These are phyloP conservation scores for Mus caroli DNA, from an alignment of 2,797 vertebrate species.

Conservation along the genomic window DNA sequence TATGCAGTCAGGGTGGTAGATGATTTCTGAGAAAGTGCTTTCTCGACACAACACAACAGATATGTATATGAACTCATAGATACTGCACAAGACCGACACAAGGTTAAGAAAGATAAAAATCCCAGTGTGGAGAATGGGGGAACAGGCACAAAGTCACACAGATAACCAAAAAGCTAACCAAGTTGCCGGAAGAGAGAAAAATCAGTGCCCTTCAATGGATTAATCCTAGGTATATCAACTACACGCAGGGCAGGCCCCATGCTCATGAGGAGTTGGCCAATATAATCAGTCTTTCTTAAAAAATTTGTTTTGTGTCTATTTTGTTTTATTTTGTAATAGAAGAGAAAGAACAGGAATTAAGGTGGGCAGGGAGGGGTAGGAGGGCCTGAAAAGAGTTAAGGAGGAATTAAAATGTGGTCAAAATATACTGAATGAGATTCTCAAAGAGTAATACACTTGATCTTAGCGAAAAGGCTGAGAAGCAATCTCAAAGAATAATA, in stretches of 20 bases:
- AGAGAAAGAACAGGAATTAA: neutral
- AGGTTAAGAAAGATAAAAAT: neutral
- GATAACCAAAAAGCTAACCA: neutral
- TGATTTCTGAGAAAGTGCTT: neutral
- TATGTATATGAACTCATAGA: neutral
- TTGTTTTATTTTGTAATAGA: neutral
- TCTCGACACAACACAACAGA: neutral
- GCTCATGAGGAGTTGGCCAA: neutral
- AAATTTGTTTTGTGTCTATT: neutral
- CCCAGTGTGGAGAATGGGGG: neutral
- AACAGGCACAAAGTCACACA: neutral
- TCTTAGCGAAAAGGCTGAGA: no score
- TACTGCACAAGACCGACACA: neutral
- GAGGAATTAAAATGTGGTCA: neutral
- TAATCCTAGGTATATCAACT: neutral
- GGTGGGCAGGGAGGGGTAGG: neutral
- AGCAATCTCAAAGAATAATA: neutral
- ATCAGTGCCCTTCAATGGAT: neutral
- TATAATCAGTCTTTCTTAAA: neutral
- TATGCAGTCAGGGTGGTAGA: neutral
- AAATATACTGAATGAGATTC: neutral
- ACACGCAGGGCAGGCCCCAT: neutral
- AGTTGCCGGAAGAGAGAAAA: neutral
- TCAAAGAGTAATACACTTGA: neutral
- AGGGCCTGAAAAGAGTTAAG: neutral